Conservation (phyloP, 2,888 invertebrate genomes). For the Hypena proboscidalis region DNA sequence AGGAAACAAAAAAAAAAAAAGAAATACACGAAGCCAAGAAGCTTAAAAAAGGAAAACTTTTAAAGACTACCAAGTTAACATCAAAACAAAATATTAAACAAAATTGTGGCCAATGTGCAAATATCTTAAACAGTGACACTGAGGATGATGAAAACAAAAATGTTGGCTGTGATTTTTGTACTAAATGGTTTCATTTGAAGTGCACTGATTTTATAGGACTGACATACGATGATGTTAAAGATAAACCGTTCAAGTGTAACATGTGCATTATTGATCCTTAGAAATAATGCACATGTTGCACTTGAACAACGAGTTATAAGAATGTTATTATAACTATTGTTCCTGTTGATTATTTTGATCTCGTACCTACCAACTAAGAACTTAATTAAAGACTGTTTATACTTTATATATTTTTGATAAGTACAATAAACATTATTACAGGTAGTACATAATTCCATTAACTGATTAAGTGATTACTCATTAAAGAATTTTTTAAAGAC, state of each 20-base stretch:
- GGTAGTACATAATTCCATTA: too few relatives aligned
- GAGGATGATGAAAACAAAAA: conserved; percentile 15
- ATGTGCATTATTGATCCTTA: conserved; percentile 2
- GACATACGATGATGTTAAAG: conserved; percentile 7
- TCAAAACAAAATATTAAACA: conserved; percentile 13
- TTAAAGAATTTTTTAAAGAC: too few relatives aligned
- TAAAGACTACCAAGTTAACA: conserved; percentile 9
- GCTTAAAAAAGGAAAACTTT: conserved; percentile 9
- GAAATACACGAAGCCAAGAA: conserved; percentile 14
- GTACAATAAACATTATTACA: too few relatives aligned
- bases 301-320: too few relatives aligned
- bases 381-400: too few relatives aligned
- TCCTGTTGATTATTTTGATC: too few relatives aligned
- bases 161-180: conserved; percentile 15
- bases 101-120: conserved; percentile 13
- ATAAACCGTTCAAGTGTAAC: conserved; percentile 9
- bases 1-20: conserved; percentile 15
- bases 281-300: not conserved
- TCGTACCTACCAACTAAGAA: too few relatives aligned
- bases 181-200: conserved; percentile 12
- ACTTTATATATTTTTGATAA: too few relatives aligned
- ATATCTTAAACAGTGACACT: conserved; percentile 13
- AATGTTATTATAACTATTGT: too few relatives aligned
- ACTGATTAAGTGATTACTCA: too few relatives aligned
- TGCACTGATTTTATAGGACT: conserved; percentile 8